Evolutionary conservation across 2,113 vertebrate genomes (phyloP).

Genomic region (Panthera leo): DNA sequence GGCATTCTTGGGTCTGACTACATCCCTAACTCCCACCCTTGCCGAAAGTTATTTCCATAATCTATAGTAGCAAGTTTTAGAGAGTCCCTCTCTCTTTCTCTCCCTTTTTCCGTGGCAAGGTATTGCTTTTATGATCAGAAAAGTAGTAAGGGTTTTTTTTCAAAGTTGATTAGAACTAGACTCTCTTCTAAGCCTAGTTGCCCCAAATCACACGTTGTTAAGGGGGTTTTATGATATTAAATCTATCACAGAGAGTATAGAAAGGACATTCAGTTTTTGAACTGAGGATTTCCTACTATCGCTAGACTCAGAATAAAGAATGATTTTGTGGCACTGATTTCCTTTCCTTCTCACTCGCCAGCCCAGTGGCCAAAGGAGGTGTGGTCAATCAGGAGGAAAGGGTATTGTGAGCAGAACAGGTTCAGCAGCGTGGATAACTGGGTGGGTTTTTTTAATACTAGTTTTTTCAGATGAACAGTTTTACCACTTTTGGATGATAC

Average conservation of each 20-base stretch:
- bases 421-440: no score
- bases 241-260: neutral
- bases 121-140: slow-evolving; percentile 22
- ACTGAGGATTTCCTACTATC: neutral
- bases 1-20: neutral
- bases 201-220: neutral
- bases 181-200: neutral
- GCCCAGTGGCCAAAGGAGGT: neutral
- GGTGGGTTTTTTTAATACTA: neutral
- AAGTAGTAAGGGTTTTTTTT: neutral
- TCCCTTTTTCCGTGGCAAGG: neutral
- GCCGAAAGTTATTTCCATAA: neutral
- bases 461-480: neutral
- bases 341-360: neutral
- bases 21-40: neutral
- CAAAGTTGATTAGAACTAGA: neutral
- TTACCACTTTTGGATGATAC: neutral
- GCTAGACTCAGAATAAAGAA: neutral
- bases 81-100: neutral
- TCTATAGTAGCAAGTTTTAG: neutral
- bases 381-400: fast-evolving
- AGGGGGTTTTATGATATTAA: neutral
- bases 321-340: no score
- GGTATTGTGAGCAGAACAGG: neutral
- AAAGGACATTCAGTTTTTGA: neutral